Percentiles rank a stretch among this genome's conserved stretches.
Evolutionary conservation across 2,888 invertebrate genomes (phyloP).

Genomic region (Xanthostigma xanthostigma): DNA sequence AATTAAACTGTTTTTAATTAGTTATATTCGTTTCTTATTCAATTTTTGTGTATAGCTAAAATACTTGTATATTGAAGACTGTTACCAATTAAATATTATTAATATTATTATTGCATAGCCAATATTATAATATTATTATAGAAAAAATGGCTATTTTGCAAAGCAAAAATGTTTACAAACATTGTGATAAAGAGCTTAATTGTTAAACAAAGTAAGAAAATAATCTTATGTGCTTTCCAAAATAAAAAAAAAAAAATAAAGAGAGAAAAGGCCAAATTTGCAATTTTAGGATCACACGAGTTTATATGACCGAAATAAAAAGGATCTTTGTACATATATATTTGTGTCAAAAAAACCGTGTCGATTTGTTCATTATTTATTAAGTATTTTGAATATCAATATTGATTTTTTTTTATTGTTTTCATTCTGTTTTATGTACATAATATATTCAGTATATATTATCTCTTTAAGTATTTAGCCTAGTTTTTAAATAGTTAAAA

Average conservation of each 20-base stretch:
- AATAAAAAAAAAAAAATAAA: constrained; percentile 12
- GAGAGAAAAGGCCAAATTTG: constrained; percentile 23
- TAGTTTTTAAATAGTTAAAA: constrained; percentile 2
- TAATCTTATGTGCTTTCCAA: constrained; percentile 21
- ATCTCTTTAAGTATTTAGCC: background rate
- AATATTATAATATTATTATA: constrained; percentile 21
- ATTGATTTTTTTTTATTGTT: background rate
- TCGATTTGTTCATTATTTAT: constrained; percentile 3
- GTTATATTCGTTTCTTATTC: constrained; percentile 8
- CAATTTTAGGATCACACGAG: constrained; percentile 14
- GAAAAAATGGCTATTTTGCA: constrained; percentile 19
- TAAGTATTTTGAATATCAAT: background rate
- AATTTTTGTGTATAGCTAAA: constrained; percentile 10
- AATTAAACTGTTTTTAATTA: constrained; percentile 8
- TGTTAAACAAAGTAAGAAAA: constrained; percentile 15
- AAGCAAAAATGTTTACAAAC: constrained; percentile 22
- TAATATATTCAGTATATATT: background rate
- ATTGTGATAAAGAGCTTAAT: constrained; percentile 27
- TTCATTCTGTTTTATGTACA: background rate
- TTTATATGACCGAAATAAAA: background rate
- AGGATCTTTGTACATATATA: background rate
- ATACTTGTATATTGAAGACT: constrained; percentile 26
- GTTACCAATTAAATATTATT: constrained; percentile 24
- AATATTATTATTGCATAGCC: constrained; percentile 14
- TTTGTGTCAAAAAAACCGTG: constrained; percentile 5